A percentile compares a stretch with the other conserved stretches of the same genome.
Evolutionary conservation across 2,888 invertebrate genomes (phyloP).

Genomic region (Halocaridina rubra): DNA sequence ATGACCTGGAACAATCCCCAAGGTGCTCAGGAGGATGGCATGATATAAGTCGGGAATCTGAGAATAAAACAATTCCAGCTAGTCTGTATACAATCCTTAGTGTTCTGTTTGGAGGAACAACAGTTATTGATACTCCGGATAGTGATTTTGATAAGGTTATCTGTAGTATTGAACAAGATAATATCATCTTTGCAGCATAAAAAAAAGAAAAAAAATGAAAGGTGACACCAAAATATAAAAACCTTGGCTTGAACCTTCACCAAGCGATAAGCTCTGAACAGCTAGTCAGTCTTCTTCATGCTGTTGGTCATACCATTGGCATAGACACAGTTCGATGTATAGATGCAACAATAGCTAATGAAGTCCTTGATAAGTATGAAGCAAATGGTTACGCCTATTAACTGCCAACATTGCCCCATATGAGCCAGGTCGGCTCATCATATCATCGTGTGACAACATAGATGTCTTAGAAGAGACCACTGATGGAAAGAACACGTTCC

Average conservation of each 20-base stretch:
- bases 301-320: not conserved
- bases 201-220: not conserved
- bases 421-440: too few species aligned
- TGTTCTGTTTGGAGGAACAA: not conserved
- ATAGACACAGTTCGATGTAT: not conserved
- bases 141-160: not conserved
- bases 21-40: constrained; percentile 14
- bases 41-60: constrained; percentile 2
- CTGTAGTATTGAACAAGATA: not conserved
- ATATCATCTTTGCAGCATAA: not conserved
- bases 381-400: too few species aligned
- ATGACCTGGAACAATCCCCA: too few species aligned
- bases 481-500: not conserved
- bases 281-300: not conserved
- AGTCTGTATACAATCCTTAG: not conserved
- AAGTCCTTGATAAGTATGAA: too few species aligned
- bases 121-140: not conserved
- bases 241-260: not conserved
- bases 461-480: not conserved
- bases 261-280: constrained; percentile 7
- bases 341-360: too few species aligned
- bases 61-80: constrained; percentile 1
- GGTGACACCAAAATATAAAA: constrained; percentile 21
- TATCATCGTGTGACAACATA: too few species aligned
- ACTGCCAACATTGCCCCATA: not conserved